phyloP scores from a whole-genome alignment of 1,140 invertebrate genomes.

The Drosophila erecta region DNA sequence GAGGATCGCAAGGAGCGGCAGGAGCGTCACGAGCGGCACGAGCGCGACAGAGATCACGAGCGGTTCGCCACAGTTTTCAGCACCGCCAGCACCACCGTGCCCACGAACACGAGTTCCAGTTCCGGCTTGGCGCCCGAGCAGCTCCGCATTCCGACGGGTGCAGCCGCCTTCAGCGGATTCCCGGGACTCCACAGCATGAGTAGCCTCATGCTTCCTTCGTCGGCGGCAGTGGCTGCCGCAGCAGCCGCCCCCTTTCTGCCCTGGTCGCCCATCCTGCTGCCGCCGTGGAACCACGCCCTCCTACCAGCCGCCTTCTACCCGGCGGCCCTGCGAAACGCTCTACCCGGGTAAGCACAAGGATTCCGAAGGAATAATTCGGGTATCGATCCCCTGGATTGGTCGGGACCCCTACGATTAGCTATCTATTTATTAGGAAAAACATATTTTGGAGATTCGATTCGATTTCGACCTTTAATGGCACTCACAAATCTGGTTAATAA shows the following conservation, averaged over 20 bases:
- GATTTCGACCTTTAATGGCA: too few species aligned
- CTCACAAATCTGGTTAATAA: too few species aligned
- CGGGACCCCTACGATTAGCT: too few species aligned
- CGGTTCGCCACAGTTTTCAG: conserved; percentile 45
- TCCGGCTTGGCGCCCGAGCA: conserved; percentile 61
- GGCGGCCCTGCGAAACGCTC: conserved; percentile 86
- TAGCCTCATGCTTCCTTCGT: conserved; percentile 85
- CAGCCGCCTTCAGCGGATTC: conserved; percentile 77
- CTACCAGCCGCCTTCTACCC: conserved; percentile 86
- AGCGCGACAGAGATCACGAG: conserved; percentile 26
- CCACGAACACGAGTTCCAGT: conserved; percentile 58
- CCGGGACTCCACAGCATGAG: conserved; percentile 79
- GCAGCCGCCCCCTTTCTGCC: conserved; percentile 85
- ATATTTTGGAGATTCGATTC: too few species aligned
- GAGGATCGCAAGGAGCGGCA: conserved; percentile 22
- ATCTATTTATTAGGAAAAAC: too few species aligned
- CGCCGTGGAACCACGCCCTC: conserved; percentile 86
- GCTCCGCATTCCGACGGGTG: conserved; percentile 75
- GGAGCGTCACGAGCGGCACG: conserved; percentile 16
- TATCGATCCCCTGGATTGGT: not conserved
- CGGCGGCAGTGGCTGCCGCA: conserved; percentile 84
- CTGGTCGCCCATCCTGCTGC: conserved; percentile 86
- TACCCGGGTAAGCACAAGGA: conserved; percentile 85
- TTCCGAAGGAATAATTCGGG: not conserved
- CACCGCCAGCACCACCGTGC: conserved; percentile 73